These are phyloP conservation scores for Heliconius hortense DNA, from an alignment of 2,888 invertebrate genomes.

Conservation along the genomic window DNA sequence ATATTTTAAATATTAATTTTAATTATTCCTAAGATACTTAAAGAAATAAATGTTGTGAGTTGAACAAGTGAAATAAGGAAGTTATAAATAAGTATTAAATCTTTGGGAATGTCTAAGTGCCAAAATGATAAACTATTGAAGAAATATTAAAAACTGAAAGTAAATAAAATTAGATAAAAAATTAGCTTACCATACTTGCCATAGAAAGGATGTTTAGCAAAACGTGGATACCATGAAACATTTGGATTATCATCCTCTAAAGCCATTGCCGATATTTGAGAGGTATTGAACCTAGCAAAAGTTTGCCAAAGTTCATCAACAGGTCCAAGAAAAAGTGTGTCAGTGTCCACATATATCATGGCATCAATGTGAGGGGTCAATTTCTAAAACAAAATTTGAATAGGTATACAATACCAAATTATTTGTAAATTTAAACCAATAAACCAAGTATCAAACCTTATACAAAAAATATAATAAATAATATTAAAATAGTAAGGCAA, in stretches of 20 bases:
- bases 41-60: background rate
- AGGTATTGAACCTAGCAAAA: slow-evolving; percentile 90
- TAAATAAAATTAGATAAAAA: background rate
- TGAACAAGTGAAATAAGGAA: background rate
- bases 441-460: background rate
- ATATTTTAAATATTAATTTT: background rate
- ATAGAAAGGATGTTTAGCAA: slow-evolving; percentile 97
- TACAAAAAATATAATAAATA: background rate
- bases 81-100: too few species aligned
- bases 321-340: slow-evolving; percentile 93
- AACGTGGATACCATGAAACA: slow-evolving; percentile 97
- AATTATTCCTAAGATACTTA: background rate
- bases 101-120: too few species aligned
- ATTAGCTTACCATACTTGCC: slow-evolving; percentile 86
- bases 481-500: background rate
- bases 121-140: too few species aligned
- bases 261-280: slow-evolving; percentile 93
- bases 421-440: background rate
- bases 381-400: slow-evolving; percentile 79
- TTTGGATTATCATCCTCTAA: slow-evolving; percentile 96
- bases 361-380: slow-evolving; percentile 90
- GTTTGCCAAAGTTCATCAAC: slow-evolving; percentile 91
- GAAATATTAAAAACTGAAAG: too few species aligned
- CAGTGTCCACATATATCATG: slow-evolving; percentile 95
- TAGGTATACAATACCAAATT: background rate